These are phyloP conservation scores for Leptodirus hochenwartii DNA, from an alignment of 2,888 invertebrate species.

Conservation along the genomic window DNA sequence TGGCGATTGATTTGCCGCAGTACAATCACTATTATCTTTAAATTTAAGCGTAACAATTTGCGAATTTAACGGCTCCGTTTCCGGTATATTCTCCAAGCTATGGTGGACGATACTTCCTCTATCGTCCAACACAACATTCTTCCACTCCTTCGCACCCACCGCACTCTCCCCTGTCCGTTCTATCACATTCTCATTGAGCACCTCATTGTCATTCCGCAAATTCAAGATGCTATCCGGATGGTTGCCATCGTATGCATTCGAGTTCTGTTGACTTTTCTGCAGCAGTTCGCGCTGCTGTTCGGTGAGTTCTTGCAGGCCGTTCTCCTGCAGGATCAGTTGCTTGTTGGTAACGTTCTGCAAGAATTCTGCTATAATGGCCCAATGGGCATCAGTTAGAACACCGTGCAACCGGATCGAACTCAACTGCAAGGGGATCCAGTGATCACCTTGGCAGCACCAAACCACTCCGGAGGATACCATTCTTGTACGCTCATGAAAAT, in stretches of 20 bases:
- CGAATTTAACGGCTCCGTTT: too few relatives aligned
- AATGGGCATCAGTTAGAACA: slow-evolving; percentile 43
- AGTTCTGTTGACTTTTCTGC: too few relatives aligned
- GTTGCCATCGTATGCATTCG: too few relatives aligned
- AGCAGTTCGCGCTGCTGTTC: slow-evolving; percentile 24
- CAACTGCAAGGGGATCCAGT: slow-evolving; percentile 46
- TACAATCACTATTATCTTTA: slow-evolving; percentile 8
- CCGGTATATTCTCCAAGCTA: too few relatives aligned
- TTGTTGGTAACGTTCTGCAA: slow-evolving; percentile 44
- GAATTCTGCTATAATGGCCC: slow-evolving; percentile 45
- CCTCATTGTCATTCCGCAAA: not conserved
- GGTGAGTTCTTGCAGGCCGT: slow-evolving; percentile 26
- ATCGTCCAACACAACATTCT: slow-evolving; percentile 14
- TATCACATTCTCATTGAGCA: slow-evolving; percentile 18
- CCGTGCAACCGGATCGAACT: slow-evolving; percentile 48
- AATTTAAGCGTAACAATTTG: slow-evolving; percentile 15
- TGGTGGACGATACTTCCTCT: slow-evolving; percentile 7
- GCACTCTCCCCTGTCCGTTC: slow-evolving; percentile 15
- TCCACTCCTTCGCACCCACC: slow-evolving; percentile 12
- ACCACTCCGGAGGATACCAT: slow-evolving; percentile 45
- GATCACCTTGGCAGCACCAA: slow-evolving; percentile 50
- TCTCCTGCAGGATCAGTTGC: slow-evolving; percentile 36
- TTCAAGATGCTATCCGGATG: slow-evolving; percentile 1
- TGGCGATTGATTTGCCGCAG: slow-evolving; percentile 9
- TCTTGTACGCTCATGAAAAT: slow-evolving; percentile 21